A percentile compares a stretch with the other conserved stretches of the same genome.
These are phyloP conservation scores for Amphiprion clarkii DNA, from an alignment of 2,797 vertebrate species.

Conservation along the genomic window DNA sequence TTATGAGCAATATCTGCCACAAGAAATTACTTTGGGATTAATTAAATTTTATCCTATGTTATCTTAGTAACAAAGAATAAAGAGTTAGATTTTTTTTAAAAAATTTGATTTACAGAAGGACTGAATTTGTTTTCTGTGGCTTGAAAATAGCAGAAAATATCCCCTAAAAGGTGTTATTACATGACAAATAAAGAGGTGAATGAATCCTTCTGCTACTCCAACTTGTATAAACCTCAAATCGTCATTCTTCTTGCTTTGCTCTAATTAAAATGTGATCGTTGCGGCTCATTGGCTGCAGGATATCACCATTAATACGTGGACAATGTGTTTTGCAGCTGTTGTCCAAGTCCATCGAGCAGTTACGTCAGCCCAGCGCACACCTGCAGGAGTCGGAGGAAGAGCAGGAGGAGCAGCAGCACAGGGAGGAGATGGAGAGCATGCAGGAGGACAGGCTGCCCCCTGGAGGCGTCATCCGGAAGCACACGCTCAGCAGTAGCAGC, in stretches of 20 bases:
- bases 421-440: constrained; percentile 82
- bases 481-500: constrained; percentile 87
- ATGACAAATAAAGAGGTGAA: background rate
- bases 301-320: constrained; percentile 50
- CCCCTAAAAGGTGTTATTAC: background rate
- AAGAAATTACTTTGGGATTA: no score
- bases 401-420: constrained; percentile 77
- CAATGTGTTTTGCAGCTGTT: constrained; percentile 91
- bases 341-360: constrained; percentile 97
- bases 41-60: no score
- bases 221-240: constrained; percentile 1
- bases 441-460: constrained; percentile 91
- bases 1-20: no score
- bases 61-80: no score
- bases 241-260: constrained; percentile 15
- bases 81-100: background rate
- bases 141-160: background rate
- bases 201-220: background rate
- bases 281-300: constrained; percentile 22
- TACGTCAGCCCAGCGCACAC: constrained; percentile 94
- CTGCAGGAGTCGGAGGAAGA: constrained; percentile 97
- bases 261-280: constrained; percentile 28
- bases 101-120: background rate
- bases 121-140: background rate
- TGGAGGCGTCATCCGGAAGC: constrained; percentile 86